phyloP scores from a whole-genome alignment of 1,140 invertebrate genomes.

The Bombus pyrosoma region DNA sequence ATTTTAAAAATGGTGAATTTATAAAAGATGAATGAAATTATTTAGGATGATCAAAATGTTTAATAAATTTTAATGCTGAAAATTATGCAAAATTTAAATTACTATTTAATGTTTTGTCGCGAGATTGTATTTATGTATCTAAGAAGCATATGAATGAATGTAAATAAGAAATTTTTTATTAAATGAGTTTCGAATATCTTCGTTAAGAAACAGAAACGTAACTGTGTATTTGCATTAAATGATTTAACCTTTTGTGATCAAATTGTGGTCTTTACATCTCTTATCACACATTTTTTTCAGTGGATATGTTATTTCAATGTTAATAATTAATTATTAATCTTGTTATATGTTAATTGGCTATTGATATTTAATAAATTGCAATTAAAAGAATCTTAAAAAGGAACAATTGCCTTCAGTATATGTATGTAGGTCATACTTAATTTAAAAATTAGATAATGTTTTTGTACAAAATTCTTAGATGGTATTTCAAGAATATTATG shows the following conservation, averaged over 20 bases:
- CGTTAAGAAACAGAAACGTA: background rate
- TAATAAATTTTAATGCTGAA: conserved; percentile 21
- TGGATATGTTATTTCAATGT: background rate
- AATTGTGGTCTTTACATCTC: background rate
- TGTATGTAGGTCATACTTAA: background rate
- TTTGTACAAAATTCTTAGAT: background rate
- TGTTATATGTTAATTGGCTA: background rate
- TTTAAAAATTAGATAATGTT: background rate
- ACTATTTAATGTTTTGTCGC: conserved; percentile 20
- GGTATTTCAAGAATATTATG: background rate
- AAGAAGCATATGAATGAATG: conserved; percentile 8
- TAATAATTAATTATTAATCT: background rate
- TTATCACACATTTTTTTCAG: background rate
- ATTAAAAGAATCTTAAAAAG: background rate
- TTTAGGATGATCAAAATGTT: conserved; percentile 19
- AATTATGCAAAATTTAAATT: conserved; percentile 21
- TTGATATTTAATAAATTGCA: background rate
- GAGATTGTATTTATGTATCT: conserved; percentile 34
- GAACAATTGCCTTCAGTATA: background rate
- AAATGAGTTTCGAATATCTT: background rate
- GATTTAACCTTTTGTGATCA: conserved; percentile 16
- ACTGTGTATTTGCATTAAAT: conserved; percentile 21
- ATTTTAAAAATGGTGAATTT: conserved; percentile 37
- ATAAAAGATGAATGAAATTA: conserved; percentile 32
- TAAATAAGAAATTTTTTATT: conserved; percentile 29